These are phyloP conservation scores for Gymnocheta viridis DNA, from an alignment of 2,888 invertebrate genomes.

Conservation along the genomic window DNA sequence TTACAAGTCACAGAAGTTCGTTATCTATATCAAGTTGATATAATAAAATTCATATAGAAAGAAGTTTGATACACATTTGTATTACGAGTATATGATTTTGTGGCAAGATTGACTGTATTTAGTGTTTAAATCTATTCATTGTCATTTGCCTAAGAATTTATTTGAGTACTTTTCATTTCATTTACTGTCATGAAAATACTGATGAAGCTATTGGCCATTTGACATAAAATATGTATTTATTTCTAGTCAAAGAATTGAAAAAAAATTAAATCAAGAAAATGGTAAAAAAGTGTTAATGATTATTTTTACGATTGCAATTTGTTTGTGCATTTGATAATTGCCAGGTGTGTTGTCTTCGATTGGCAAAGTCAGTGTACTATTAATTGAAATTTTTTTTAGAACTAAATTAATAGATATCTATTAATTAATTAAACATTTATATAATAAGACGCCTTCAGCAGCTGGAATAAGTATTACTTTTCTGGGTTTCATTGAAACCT, in stretches of 20 bases:
- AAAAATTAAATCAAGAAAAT: conserved; percentile 1
- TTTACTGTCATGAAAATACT: conserved; percentile 12
- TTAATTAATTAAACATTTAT: too few species aligned
- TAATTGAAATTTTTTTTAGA: too few species aligned
- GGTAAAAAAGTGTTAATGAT: not conserved
- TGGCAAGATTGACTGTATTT: conserved; percentile 3
- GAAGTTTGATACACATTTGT: not conserved
- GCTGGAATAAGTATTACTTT: too few species aligned
- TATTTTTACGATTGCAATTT: not conserved
- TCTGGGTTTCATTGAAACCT: too few species aligned
- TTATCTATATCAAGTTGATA: not conserved
- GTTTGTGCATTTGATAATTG: too few species aligned
- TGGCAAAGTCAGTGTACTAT: too few species aligned
- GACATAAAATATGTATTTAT: not conserved
- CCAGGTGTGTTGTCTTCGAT: too few species aligned
- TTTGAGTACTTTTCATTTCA: not conserved
- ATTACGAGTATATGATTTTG: not conserved
- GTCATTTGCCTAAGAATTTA: conserved; percentile 23
- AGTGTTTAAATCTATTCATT: conserved; percentile 1
- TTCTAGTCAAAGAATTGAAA: not conserved
- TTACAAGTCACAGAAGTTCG: not conserved
- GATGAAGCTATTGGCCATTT: not conserved
- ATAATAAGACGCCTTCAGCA: too few species aligned
- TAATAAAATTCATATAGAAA: too few species aligned
- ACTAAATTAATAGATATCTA: too few species aligned